These are phyloP conservation scores for Coryphaenoides rupestris DNA, from an alignment of 2,113 vertebrate species.

Conservation along the genomic window DNA sequence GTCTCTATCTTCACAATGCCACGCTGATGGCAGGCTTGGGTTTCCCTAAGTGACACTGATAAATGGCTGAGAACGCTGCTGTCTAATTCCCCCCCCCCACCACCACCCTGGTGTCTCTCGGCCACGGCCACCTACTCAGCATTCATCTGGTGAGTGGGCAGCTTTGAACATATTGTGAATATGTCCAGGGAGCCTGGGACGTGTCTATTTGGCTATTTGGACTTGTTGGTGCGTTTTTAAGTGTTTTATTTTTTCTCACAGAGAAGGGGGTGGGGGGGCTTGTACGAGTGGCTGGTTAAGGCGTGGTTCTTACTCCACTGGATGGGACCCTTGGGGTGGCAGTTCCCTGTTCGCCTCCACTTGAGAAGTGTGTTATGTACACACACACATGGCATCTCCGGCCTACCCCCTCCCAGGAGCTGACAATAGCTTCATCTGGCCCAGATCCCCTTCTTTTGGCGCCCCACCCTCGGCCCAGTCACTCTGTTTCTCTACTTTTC, in stretches of 20 bases:
- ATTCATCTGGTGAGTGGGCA: slow-evolving; percentile 30
- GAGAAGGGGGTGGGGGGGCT: too few species aligned
- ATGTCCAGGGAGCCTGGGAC: slow-evolving; percentile 17
- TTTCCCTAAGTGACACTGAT: slow-evolving; percentile 60
- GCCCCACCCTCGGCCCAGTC: slow-evolving; percentile 9
- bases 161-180: slow-evolving; percentile 28
- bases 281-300: too few species aligned
- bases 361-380: slow-evolving; percentile 51
- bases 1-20: slow-evolving; percentile 46
- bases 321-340: not conserved
- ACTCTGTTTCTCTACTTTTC: too few species aligned
- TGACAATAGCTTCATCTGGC: too few species aligned
- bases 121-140: not conserved
- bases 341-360: slow-evolving; percentile 25
- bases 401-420: too few species aligned
- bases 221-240: too few species aligned
- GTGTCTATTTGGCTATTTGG: slow-evolving; percentile 5
- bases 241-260: too few species aligned
- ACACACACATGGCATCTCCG: slow-evolving; percentile 37
- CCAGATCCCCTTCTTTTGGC: slow-evolving; percentile 54
- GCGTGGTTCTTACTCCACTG: slow-evolving; percentile 29
- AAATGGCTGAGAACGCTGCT: slow-evolving; percentile 48
- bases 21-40: slow-evolving; percentile 56
- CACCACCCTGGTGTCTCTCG: slow-evolving; percentile 34
- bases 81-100: slow-evolving; percentile 28